phyloP scores from a whole-genome alignment of 2,888 invertebrate genomes.

The Augochlorella aurata region DNA sequence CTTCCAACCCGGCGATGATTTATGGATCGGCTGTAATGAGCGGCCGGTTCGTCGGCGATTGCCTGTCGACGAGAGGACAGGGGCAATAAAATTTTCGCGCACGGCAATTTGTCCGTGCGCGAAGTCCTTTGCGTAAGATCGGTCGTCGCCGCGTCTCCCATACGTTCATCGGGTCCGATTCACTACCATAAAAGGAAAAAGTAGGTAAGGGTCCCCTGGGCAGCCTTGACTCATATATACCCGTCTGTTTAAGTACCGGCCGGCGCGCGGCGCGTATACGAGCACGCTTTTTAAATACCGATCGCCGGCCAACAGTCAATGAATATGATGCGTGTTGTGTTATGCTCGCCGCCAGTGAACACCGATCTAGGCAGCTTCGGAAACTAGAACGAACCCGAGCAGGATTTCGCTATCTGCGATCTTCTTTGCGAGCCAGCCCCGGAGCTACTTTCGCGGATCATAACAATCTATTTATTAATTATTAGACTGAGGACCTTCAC shows the following conservation, averaged over 20 bases:
- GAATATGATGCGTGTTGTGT: slow-evolving; percentile 27
- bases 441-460: neutral
- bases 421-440: neutral
- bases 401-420: slow-evolving; percentile 9
- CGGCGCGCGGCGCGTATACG: slow-evolving; percentile 45
- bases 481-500: neutral
- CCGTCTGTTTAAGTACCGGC: slow-evolving; percentile 51
- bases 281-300: slow-evolving; percentile 55
- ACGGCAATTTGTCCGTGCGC: slow-evolving; percentile 27
- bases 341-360: slow-evolving; percentile 16
- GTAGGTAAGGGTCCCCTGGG: slow-evolving; percentile 76
- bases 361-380: neutral
- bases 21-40: neutral
- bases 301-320: slow-evolving; percentile 45
- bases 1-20: neutral
- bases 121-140: slow-evolving; percentile 68
- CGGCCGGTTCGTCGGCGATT: neutral
- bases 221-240: slow-evolving; percentile 77
- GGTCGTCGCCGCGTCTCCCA: slow-evolving; percentile 56
- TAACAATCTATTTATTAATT: neutral
- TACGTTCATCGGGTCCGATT: slow-evolving; percentile 68
- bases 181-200: slow-evolving; percentile 78
- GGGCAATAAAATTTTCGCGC: slow-evolving; percentile 33
- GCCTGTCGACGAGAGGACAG: neutral
- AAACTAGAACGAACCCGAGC: slow-evolving; percentile 9